A percentile compares a stretch with the other conserved stretches of the same genome.
Evolutionary conservation across 2,113 vertebrate species (phyloP).

Genomic region (Aegypius monachus): DNA sequence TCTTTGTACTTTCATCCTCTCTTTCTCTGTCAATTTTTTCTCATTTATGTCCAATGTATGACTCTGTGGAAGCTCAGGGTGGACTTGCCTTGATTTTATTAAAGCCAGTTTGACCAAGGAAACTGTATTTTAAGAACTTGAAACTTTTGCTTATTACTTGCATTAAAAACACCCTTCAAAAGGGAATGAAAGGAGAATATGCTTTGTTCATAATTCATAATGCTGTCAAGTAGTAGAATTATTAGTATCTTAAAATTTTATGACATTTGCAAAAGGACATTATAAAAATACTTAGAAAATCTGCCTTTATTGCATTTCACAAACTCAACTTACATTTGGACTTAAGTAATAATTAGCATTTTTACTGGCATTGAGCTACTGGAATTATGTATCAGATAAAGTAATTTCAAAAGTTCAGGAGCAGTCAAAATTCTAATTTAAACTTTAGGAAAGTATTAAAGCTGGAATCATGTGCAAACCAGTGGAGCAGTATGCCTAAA

Average conservation of each 20-base stretch:
- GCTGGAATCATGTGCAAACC: not conserved
- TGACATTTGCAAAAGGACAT: constrained; percentile 53
- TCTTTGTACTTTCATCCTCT: not conserved
- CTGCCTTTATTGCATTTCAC: constrained; percentile 60
- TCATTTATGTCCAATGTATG: not conserved
- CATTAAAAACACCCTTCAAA: constrained; percentile 39
- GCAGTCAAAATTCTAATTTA: constrained; percentile 60
- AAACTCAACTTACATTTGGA: constrained; percentile 45
- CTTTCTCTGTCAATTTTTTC: not conserved
- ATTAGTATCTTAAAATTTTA: constrained; percentile 65
- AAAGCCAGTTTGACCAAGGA: not conserved
- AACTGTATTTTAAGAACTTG: not conserved
- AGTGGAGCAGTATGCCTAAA: not conserved
- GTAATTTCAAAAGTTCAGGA: constrained; percentile 53
- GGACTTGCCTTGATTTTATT: not conserved
- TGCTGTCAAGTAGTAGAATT: constrained; percentile 44
- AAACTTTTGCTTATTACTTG: constrained; percentile 39
- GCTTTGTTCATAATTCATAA: constrained; percentile 61
- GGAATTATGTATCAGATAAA: constrained; percentile 53
- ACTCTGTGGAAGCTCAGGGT: not conserved
- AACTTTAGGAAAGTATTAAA: constrained; percentile 47
- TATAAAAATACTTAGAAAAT: constrained; percentile 51
- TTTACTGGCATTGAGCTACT: constrained; percentile 33
- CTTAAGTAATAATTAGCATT: constrained; percentile 61
- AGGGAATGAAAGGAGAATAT: not conserved